A percentile compares a stretch with the other conserved stretches of the same genome.
Conservation (phyloP, 2,113 vertebrate species). For the Tamias sibiricus region DNA sequence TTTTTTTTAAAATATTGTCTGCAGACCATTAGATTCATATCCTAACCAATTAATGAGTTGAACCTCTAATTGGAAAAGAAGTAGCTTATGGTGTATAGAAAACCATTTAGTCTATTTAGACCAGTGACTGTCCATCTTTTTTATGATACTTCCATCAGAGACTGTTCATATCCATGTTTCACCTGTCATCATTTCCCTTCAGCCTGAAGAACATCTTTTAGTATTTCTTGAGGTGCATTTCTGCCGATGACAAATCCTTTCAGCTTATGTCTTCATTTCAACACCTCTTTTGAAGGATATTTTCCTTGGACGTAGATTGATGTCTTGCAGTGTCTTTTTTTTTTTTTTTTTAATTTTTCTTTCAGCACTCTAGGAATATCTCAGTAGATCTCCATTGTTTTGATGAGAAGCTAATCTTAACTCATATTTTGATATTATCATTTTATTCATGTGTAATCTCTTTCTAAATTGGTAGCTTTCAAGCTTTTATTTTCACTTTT, state of each 20-base stretch:
- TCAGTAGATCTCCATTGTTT: neutral
- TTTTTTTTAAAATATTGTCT: slow-evolving; percentile 1
- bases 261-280: neutral
- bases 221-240: neutral
- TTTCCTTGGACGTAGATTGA: neutral
- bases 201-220: neutral
- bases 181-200: neutral
- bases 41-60: neutral
- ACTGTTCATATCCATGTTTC: neutral
- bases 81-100: neutral
- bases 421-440: neutral
- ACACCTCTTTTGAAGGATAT: neutral
- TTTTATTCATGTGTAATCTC: neutral
- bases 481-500: slow-evolving; percentile 1
- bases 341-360: neutral
- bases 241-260: neutral
- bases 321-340: neutral
- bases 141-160: neutral
- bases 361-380: neutral
- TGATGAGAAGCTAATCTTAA: neutral
- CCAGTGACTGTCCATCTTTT: neutral
- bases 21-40: neutral
- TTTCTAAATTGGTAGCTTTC: neutral
- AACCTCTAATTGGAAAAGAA: slow-evolving; percentile 5
- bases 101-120: neutral